phyloP scores from a whole-genome alignment of 1,140 invertebrate species.

The Mycetomoellerius zeteki region DNA sequence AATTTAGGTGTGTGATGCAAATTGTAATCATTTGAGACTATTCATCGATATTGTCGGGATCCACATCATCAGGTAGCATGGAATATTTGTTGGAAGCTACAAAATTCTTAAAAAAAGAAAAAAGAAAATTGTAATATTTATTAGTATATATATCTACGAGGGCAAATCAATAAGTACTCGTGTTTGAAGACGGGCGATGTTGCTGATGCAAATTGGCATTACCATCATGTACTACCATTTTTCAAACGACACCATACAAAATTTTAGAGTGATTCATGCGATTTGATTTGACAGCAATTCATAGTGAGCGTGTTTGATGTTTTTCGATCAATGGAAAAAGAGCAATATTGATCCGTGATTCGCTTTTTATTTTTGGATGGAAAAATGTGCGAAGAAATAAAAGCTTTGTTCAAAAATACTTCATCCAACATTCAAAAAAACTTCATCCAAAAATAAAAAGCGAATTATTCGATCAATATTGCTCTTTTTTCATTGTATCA shows the following conservation, averaged over 20 bases:
- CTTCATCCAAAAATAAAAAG: too few relatives aligned
- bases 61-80: constrained; percentile 85
- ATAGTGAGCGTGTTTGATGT: too few relatives aligned
- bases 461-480: too few relatives aligned
- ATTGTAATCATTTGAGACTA: constrained; percentile 77
- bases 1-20: constrained; percentile 79
- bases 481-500: too few relatives aligned
- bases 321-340: too few relatives aligned
- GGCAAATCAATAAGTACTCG: too few relatives aligned
- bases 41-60: constrained; percentile 84
- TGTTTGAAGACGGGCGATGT: not conserved
- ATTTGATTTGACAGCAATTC: too few relatives aligned
- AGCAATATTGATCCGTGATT: too few relatives aligned
- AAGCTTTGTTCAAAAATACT: too few relatives aligned
- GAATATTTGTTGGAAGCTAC: constrained; percentile 89
- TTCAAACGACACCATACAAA: not conserved
- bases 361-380: too few relatives aligned
- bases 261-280: not conserved
- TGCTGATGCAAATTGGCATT: not conserved
- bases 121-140: constrained; percentile 66
- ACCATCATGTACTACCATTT: not conserved
- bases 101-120: constrained; percentile 88
- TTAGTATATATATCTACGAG: not conserved
- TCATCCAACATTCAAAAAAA: too few relatives aligned
- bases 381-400: too few relatives aligned